phyloP scores from a whole-genome alignment of 2,113 vertebrate genomes.

The Perca flavescens region DNA sequence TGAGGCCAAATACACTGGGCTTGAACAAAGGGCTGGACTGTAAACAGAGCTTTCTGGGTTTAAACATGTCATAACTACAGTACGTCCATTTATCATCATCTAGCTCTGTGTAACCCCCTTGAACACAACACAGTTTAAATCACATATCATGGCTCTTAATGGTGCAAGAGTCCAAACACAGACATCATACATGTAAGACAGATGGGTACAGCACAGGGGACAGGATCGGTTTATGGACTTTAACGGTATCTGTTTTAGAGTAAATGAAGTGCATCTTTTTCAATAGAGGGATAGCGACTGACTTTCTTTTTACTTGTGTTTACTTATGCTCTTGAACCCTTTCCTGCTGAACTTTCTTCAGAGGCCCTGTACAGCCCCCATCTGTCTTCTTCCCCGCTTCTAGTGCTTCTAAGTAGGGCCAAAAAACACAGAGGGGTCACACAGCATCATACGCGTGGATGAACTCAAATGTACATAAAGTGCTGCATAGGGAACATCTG shows the following conservation, averaged over 20 bases:
- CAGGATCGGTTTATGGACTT: conserved; percentile 30
- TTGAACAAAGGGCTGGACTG: conserved; percentile 42
- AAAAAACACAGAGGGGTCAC: conserved; percentile 54
- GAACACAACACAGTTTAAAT: conserved; percentile 50
- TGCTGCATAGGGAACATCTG: conserved; percentile 14
- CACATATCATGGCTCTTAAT: conserved; percentile 50
- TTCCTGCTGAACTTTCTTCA: conserved; percentile 36
- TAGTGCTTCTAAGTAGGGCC: conserved; percentile 22
- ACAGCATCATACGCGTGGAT: conserved; percentile 21
- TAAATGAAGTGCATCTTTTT: conserved; percentile 49
- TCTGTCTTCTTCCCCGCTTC: conserved; percentile 43
- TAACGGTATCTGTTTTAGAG: conserved; percentile 37
- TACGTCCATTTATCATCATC: conserved; percentile 58
- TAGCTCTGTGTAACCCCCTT: background rate
- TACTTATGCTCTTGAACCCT: conserved; percentile 35
- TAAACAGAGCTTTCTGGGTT: conserved; percentile 62
- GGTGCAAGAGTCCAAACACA: conserved; percentile 47
- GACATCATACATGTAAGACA: conserved; percentile 48
- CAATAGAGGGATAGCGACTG: conserved; percentile 6
- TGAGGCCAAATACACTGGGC: conserved; percentile 20
- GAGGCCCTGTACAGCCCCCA: conserved; percentile 27
- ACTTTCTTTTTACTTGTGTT: conserved; percentile 37
- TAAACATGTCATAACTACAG: conserved; percentile 67
- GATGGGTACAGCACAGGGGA: conserved; percentile 32
- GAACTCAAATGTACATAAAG: conserved; percentile 47